Evolutionary conservation across 2,797 vertebrate genomes (phyloP).

Genomic region (Antennarius maculatus): DNA sequence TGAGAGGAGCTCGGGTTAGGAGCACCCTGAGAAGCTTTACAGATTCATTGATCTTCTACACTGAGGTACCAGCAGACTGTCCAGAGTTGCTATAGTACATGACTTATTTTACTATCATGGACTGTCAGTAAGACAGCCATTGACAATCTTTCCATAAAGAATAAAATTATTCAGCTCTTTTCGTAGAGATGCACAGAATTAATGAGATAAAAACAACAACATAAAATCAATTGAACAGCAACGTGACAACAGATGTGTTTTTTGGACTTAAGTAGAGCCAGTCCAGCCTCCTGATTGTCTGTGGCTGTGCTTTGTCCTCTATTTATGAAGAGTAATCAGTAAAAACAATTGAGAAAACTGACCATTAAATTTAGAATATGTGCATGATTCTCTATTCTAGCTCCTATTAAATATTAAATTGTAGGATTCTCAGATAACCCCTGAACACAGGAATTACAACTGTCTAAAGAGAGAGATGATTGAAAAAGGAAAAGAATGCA

Average conservation of each 20-base stretch:
- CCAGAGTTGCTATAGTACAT: slow-evolving; percentile 29
- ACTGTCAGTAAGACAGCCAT: slow-evolving; percentile 14
- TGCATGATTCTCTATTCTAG: no score
- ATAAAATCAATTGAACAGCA: no score
- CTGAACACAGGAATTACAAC: no score
- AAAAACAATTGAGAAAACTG: no score
- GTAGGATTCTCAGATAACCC: no score
- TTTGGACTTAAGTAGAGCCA: background rate
- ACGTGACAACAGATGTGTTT: no score
- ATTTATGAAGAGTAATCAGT: no score
- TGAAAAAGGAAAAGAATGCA: background rate
- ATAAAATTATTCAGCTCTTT: background rate
- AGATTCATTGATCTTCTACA: slow-evolving; percentile 45
- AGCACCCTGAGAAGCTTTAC: slow-evolving; percentile 30
- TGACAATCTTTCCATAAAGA: slow-evolving; percentile 22
- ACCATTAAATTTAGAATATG: no score
- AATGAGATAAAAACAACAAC: no score
- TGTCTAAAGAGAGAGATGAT: background rate
- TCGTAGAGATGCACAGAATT: no score
- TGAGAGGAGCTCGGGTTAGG: slow-evolving; percentile 27
- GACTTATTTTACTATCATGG: slow-evolving; percentile 37
- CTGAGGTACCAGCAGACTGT: slow-evolving; percentile 22
- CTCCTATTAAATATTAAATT: no score
- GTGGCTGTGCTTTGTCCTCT: background rate
- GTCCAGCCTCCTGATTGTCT: background rate